Evolutionary conservation across 2,888 invertebrate species (phyloP), one percentile per base, ranked within the genome.

Genomic region (Oscheius sp.): DNA sequence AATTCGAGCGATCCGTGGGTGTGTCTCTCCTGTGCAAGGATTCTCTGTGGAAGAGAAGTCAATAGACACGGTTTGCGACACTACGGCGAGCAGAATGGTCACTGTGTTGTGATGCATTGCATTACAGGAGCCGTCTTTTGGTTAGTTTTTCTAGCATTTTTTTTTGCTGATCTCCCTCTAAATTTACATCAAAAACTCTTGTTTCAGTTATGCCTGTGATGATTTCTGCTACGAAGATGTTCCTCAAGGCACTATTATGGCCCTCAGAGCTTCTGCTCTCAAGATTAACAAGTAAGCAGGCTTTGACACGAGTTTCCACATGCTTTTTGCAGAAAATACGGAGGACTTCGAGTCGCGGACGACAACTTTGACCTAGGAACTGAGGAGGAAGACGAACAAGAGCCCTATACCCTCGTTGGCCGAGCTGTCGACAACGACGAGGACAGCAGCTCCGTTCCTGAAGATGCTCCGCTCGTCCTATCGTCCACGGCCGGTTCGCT

Each of bases 41-140:
- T 94, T 76, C 92, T 93, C 86, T 94, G 94, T 90, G 94, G 94
- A 75, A 92, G 91, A 70, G 94, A 94, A 89, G 92, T 93, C 75
- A 93, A 93, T 80, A 93, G 93, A 9, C 94, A 94, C 90, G 94
- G 94, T 33, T 92, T 93, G 82, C 90, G 92, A 80, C 94, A 94
- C 90, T 62, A 29, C 29, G 13, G 13, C 29, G 53, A 60, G 7
- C 33, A 60, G 13, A 29, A n/a, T n/a, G 10, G 33, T 9, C 94
- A 94, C 89, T 92, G 93, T 85, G 91, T 94, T 59, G 93, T 94
- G 89, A 93, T 94, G 90, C 94, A 94, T 89, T 93, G 93, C 90
- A 92, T 93, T 87, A 93, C 91, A 85, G 92, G 92, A 86, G 93
- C 93, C 68, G 93, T 94, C 83, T 94, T 92, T 90, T 94, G 94